Percentiles rank a stretch among this genome's conserved stretches.
Conservation (phyloP, 2,888 invertebrate species). For the Pyrrhosoma nymphula region DNA sequence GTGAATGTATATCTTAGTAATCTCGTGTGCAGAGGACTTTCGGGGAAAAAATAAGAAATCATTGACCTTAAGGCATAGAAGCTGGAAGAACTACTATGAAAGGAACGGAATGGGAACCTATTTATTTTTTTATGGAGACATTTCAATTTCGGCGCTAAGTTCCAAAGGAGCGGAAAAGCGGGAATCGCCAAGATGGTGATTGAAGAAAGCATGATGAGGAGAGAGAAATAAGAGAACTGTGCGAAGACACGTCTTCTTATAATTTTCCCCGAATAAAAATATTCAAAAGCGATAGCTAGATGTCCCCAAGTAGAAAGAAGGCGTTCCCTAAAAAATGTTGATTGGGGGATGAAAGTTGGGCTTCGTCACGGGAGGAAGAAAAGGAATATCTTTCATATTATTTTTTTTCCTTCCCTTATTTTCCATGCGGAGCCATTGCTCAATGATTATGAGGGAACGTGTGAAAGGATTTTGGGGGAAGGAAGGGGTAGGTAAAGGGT, state of each 20-base stretch:
- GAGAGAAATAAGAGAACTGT: background rate
- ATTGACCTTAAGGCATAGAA: no score
- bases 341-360: background rate
- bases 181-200: background rate
- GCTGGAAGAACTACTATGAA: no score
- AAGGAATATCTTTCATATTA: background rate
- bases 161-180: no score
- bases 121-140: background rate
- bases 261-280: background rate
- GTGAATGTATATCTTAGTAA: no score
- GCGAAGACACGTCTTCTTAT: background rate
- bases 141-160: background rate
- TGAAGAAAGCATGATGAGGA: background rate
- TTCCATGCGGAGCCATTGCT: slow-evolving; percentile 18
- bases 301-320: background rate
- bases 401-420: background rate
- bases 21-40: no score
- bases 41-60: no score
- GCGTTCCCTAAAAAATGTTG: background rate
- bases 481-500: background rate
- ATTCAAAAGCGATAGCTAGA: background rate
- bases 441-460: slow-evolving; percentile 37
- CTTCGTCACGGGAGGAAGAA: slow-evolving; percentile 6
- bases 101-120: background rate
- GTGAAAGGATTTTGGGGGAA: background rate